These are phyloP conservation scores for Opisthocomus hoazin DNA, from an alignment of 2,113 vertebrate genomes.

Conservation along the genomic window DNA sequence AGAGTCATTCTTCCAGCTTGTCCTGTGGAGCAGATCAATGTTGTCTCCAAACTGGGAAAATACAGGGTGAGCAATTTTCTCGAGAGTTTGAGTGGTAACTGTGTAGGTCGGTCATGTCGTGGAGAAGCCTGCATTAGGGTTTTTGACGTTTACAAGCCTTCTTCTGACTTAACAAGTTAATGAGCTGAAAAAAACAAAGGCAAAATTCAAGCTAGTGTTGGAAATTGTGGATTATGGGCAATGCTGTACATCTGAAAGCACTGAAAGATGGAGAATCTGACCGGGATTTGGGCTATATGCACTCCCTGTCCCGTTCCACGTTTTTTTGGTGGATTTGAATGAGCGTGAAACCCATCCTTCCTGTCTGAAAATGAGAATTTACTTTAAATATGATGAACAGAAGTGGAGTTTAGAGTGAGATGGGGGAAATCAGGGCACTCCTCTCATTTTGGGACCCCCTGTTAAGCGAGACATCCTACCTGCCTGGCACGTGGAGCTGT, in stretches of 20 bases:
- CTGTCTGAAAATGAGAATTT: background rate
- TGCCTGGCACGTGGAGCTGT: background rate
- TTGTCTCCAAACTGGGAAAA: background rate
- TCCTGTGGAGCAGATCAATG: no score
- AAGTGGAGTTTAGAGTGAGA: background rate
- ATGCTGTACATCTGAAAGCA: background rate
- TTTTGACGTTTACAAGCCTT: background rate
- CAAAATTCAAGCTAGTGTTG: background rate
- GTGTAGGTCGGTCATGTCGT: fast-evolving
- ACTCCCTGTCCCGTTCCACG: background rate
- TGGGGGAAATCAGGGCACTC: background rate
- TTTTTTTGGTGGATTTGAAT: background rate
- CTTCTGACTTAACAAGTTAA: background rate
- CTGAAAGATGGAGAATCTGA: background rate
- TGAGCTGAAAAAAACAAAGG: background rate
- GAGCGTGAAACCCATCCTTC: fast-evolving
- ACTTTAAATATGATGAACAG: background rate
- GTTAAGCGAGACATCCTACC: background rate
- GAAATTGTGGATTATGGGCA: no score
- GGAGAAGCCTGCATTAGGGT: background rate
- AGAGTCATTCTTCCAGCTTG: background rate
- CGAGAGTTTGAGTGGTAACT: no score
- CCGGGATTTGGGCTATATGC: background rate
- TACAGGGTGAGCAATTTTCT: background rate
- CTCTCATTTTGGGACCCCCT: background rate